Percentiles rank a stretch among this genome's conserved stretches.
Evolutionary conservation across 2,113 vertebrate genomes (phyloP).

Genomic region (Tragelaphus strepsiceros): DNA sequence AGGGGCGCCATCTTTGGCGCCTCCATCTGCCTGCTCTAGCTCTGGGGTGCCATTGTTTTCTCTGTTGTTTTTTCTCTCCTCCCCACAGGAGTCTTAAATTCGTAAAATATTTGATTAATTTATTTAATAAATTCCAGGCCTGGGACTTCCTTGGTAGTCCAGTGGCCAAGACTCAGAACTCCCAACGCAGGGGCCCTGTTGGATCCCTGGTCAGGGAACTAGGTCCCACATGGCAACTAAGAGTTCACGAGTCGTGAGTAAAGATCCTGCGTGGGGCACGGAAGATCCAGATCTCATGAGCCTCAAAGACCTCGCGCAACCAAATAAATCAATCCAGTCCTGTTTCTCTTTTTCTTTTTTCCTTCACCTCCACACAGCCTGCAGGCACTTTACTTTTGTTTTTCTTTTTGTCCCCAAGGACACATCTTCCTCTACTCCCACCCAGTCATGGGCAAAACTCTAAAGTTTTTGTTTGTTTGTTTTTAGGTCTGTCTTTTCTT

Average conservation of each 20-base stretch:
- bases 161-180: not conserved
- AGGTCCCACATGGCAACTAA: not conserved
- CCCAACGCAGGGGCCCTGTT: not conserved
- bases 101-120: not conserved
- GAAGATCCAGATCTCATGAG: not conserved
- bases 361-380: not conserved
- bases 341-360: not conserved
- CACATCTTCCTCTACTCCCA: not conserved
- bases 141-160: not conserved
- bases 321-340: not conserved
- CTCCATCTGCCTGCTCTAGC: not conserved
- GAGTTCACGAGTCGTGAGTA: not conserved
- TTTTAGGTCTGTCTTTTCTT: not conserved
- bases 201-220: not conserved
- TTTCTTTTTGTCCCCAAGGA: too few relatives aligned
- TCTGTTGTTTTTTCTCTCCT: not conserved
- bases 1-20: rapidly evolving
- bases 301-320: not conserved
- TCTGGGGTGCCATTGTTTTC: not conserved
- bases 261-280: not conserved
- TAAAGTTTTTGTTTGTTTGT: not conserved
- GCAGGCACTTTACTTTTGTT: too few relatives aligned
- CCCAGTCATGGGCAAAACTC: too few relatives aligned
- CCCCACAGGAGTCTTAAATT: not conserved
- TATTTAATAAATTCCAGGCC: not conserved